Evolutionary conservation across 2,797 vertebrate species (phyloP).

Genomic region (Catharus ustulatus): DNA sequence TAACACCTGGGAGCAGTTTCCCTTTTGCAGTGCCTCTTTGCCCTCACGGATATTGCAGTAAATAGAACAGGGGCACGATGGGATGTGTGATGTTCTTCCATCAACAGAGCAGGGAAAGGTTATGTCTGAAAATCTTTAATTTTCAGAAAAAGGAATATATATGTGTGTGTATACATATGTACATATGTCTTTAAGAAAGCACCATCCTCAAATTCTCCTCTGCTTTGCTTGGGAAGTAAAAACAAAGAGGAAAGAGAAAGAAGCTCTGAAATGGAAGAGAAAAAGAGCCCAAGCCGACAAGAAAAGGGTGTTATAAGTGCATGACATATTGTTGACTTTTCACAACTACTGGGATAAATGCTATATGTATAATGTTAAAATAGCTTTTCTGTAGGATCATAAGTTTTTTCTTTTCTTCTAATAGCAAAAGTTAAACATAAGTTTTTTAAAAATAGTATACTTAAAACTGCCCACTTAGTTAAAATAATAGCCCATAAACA

Average conservation of each 20-base stretch:
- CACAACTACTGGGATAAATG: too few relatives aligned
- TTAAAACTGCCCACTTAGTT: too few relatives aligned
- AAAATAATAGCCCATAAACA: too few relatives aligned
- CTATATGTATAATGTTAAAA: too few relatives aligned
- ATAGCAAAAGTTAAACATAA: too few relatives aligned
- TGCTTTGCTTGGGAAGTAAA: neutral
- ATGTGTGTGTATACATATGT: rapidly evolving
- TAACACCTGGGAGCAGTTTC: neutral
- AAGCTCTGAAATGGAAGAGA: neutral
- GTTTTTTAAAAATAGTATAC: too few relatives aligned
- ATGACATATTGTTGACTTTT: too few relatives aligned
- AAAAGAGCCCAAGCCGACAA: neutral
- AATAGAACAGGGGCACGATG: rapidly evolving
- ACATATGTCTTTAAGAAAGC: neutral
- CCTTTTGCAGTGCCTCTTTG: neutral
- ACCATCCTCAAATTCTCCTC: neutral
- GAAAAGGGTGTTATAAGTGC: neutral
- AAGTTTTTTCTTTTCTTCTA: too few relatives aligned
- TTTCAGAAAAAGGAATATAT: neutral
- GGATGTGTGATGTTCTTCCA: neutral
- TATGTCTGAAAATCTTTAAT: neutral
- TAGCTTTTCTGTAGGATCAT: too few relatives aligned
- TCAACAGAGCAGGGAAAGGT: neutral
- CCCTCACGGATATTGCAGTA: neutral
- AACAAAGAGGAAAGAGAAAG: neutral